A percentile compares a stretch with the other conserved stretches of the same genome.
Conservation (phyloP, 2,797 vertebrate genomes). For the Moxostoma hubbsi region DNA sequence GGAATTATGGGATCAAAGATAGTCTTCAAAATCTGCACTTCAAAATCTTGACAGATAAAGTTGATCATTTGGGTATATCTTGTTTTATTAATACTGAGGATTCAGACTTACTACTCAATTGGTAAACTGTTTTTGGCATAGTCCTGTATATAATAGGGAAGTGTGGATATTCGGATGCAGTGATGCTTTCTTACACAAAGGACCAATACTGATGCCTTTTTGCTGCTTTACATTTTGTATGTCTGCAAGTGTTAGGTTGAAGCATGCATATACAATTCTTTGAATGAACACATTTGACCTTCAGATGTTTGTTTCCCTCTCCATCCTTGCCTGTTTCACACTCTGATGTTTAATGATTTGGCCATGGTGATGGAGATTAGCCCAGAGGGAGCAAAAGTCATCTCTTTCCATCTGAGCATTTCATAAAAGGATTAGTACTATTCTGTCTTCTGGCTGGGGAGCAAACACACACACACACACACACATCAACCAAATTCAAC, state of each 20-base stretch:
- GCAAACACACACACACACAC: slow-evolving; percentile 44
- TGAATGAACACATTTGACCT: slow-evolving; percentile 34
- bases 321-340: slow-evolving; percentile 21
- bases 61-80: too few relatives aligned
- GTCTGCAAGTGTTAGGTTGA: background rate
- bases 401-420: slow-evolving; percentile 54
- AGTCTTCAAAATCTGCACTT: too few relatives aligned
- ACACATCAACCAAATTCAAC: slow-evolving; percentile 22
- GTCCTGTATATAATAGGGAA: too few relatives aligned
- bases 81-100: too few relatives aligned
- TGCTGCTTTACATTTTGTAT: slow-evolving; percentile 4
- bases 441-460: slow-evolving; percentile 32
- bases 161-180: too few relatives aligned
- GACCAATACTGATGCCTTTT: background rate
- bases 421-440: slow-evolving; percentile 53
- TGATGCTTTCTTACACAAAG: background rate
- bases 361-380: slow-evolving; percentile 49
- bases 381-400: slow-evolving; percentile 52
- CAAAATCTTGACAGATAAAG: too few relatives aligned
- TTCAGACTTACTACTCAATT: too few relatives aligned
- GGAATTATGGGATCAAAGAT: too few relatives aligned
- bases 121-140: too few relatives aligned
- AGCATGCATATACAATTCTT: slow-evolving; percentile 9
- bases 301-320: slow-evolving; percentile 14
- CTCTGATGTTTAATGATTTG: slow-evolving; percentile 51